phyloP scores from a whole-genome alignment of 2,113 vertebrate species.

The Crypturellus undulatus region DNA sequence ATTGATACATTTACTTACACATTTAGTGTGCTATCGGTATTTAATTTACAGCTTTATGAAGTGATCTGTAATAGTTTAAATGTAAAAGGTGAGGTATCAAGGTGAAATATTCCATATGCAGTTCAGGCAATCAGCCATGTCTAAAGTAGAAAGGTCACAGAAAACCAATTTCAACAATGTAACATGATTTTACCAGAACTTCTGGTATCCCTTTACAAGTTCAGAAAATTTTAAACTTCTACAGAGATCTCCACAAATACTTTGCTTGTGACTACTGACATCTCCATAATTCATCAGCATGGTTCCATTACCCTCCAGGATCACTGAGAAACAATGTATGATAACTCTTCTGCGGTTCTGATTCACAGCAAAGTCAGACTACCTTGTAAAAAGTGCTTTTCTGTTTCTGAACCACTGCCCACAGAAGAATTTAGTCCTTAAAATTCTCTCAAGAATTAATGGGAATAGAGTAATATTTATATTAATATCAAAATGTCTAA shows the following conservation, averaged over 20 bases:
- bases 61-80: not conserved
- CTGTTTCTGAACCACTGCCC: not conserved
- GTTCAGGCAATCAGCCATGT: not conserved
- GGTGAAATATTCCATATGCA: not conserved
- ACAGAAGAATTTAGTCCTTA: not conserved
- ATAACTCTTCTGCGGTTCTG: not conserved
- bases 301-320: not conserved
- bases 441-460: not conserved
- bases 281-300: not conserved
- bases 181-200: not conserved
- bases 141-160: not conserved
- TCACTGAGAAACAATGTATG: not conserved
- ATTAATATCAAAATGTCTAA: not conserved
- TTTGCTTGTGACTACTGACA: not conserved
- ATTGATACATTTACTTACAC: constrained; percentile 27
- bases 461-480: not conserved
- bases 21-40: not conserved
- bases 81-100: not conserved
- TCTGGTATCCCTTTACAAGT: not conserved
- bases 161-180: not conserved
- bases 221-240: not conserved
- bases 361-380: not conserved
- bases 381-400: not conserved
- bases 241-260: not conserved
- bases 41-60: constrained; percentile 37